phyloP scores from a whole-genome alignment of 2,113 vertebrate species.

The Gobiocypris rarus region DNA sequence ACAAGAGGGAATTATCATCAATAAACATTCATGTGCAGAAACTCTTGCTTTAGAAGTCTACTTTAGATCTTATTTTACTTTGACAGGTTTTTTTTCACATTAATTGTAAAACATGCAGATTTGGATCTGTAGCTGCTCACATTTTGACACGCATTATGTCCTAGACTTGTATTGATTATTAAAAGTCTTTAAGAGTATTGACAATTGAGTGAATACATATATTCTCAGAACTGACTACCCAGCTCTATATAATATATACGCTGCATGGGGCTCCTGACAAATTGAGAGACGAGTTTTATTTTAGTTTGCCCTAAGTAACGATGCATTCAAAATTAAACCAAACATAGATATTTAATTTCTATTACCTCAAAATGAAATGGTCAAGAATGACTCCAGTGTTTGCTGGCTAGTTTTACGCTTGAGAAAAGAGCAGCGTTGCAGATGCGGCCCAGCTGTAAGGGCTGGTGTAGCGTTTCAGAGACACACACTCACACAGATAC shows the following conservation, averaged over 20 bases:
- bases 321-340: neutral
- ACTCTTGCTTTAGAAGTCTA: neutral
- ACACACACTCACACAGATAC: conserved; percentile 75
- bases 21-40: neutral
- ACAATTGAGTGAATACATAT: neutral
- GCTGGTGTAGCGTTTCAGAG: conserved; percentile 90
- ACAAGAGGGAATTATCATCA: conserved; percentile 41
- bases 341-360: neutral
- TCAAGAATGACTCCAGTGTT: conserved; percentile 24
- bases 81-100: neutral
- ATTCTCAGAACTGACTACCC: no score
- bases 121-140: neutral
- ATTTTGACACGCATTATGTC: neutral
- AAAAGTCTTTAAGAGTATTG: neutral
- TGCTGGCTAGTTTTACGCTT: conserved; percentile 80
- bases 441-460: conserved; percentile 91
- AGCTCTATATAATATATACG: no score
- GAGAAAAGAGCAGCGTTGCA: conserved; percentile 88
- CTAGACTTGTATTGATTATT: neutral
- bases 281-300: neutral
- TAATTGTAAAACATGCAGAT: neutral
- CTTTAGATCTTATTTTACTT: neutral
- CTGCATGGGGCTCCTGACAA: neutral
- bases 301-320: neutral
- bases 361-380: neutral